A percentile compares a stretch with the other conserved stretches of the same genome.
Evolutionary conservation across 2,797 vertebrate genomes (phyloP).

Genomic region (Lepus townsendii): DNA sequence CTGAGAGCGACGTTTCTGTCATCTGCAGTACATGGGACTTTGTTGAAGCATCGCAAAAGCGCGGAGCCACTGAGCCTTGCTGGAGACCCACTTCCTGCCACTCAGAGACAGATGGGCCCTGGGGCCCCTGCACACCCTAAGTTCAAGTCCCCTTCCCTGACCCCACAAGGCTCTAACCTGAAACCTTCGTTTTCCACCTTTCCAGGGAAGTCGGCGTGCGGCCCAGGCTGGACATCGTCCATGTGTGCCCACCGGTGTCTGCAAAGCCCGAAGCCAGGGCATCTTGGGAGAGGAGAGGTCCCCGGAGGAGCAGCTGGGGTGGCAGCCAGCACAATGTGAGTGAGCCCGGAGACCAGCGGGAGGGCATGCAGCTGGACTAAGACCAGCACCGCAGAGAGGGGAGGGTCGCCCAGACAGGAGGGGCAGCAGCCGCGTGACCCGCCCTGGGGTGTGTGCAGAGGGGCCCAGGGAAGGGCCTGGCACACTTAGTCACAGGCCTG

Average conservation of each 20-base stretch:
- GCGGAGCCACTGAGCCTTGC: not conserved
- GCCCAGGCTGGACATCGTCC: slow-evolving; percentile 62
- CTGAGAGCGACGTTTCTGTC: not conserved
- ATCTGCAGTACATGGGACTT: not conserved
- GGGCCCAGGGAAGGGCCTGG: not conserved
- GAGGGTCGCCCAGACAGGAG: not conserved
- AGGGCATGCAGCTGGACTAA: not conserved
- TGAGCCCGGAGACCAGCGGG: not conserved
- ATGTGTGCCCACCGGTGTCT: not conserved
- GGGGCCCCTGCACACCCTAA: not conserved
- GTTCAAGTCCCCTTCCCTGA: slow-evolving; percentile 55
- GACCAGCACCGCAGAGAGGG: not conserved
- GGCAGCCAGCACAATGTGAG: not conserved
- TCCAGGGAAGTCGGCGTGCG: slow-evolving; percentile 55
- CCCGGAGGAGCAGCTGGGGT: not conserved
- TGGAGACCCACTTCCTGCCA: not conserved
- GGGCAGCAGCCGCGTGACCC: not conserved
- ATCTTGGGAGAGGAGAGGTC: not conserved
- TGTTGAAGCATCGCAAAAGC: not conserved
- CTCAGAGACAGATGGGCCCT: not conserved
- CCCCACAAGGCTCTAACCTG: slow-evolving; percentile 69
- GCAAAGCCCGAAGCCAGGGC: not conserved
- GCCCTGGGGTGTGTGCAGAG: not conserved
- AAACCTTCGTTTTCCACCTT: slow-evolving; percentile 77
- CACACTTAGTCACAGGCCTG: not conserved